Conservation (phyloP, 2,797 vertebrate genomes). For the Zonotrichia albicollis region DNA sequence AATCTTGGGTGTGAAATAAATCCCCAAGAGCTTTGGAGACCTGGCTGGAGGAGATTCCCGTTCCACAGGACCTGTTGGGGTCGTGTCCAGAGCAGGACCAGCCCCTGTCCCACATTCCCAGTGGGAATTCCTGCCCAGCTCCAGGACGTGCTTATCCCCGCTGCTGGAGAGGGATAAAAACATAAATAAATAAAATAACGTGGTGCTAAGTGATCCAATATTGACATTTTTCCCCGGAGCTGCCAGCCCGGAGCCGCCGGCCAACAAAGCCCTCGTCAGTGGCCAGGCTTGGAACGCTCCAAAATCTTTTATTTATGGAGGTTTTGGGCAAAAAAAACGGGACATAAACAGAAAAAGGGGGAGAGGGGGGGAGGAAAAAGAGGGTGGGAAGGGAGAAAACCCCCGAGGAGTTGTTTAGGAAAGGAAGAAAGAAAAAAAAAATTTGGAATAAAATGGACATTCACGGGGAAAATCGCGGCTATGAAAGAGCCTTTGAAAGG, state of each 20-base stretch:
- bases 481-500: slow-evolving; percentile 46
- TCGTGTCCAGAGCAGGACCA: background rate
- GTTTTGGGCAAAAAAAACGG: background rate
- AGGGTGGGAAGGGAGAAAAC: slow-evolving; percentile 1
- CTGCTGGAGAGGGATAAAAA: background rate
- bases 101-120: background rate
- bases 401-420: slow-evolving; percentile 40
- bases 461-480: slow-evolving; percentile 28
- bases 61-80: too few species aligned
- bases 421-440: background rate
- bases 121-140: background rate
- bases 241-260: background rate
- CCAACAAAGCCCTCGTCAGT: slow-evolving; percentile 38
- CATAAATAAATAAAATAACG: background rate
- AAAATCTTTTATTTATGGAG: slow-evolving; percentile 24
- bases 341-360: background rate
- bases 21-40: too few species aligned
- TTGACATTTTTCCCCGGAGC: background rate
- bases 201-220: background rate
- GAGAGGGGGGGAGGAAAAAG: background rate
- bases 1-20: too few species aligned
- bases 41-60: too few species aligned
- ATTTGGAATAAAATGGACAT: background rate
- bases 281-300: background rate
- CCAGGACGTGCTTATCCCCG: background rate